Evolutionary conservation across 2,797 vertebrate genomes (phyloP).

Genomic region (Pelodytes ibericus): DNA sequence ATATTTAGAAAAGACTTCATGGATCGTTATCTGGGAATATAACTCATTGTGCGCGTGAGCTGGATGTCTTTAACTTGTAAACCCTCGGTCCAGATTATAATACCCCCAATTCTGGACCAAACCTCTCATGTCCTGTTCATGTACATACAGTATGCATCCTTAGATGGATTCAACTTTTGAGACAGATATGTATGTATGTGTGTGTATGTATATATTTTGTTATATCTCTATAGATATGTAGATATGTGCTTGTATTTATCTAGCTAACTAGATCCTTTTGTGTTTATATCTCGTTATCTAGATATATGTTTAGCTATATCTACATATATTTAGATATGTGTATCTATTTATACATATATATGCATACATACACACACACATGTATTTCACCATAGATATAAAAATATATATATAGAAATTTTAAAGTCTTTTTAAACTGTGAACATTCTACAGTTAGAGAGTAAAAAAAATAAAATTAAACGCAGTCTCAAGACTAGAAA

Average conservation of each 20-base stretch:
- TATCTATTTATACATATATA: constrained; percentile 55
- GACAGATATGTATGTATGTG: neutral
- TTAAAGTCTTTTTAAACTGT: constrained; percentile 71
- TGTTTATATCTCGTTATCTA: no score
- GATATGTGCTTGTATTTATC: no score
- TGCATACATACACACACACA: neutral
- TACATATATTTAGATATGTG: constrained; percentile 74
- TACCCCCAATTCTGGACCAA: constrained; percentile 28
- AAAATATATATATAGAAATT: constrained; percentile 77
- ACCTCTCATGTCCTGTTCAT: constrained; percentile 1
- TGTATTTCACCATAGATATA: constrained; percentile 39
- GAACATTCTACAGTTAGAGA: constrained; percentile 58
- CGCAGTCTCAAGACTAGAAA: constrained; percentile 77
- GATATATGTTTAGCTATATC: neutral
- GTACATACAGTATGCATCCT: neutral
- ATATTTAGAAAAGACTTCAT: neutral
- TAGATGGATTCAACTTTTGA: neutral
- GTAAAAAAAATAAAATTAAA: constrained; percentile 73
- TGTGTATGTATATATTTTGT: neutral
- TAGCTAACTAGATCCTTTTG: no score
- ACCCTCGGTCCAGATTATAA: constrained; percentile 4
- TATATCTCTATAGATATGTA: no score
- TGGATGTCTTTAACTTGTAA: neutral
- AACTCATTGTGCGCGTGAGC: neutral
- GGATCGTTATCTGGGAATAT: neutral